A percentile compares a stretch with the other conserved stretches of the same genome.
phyloP scores from a whole-genome alignment of 2,797 vertebrate species.

The Spinibarbus caldwelli region DNA sequence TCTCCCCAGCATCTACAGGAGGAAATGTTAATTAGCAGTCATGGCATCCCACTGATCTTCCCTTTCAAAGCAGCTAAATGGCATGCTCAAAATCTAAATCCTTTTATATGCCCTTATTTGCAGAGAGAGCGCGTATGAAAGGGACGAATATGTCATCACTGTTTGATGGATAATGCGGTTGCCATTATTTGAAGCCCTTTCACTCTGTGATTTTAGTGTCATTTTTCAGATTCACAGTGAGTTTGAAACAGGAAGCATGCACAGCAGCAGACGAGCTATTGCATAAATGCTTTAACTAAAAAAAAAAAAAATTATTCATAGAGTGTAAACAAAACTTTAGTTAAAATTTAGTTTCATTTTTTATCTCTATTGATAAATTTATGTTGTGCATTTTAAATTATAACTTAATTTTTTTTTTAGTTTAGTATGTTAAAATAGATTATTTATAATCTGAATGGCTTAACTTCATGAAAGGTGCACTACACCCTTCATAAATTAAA shows the following conservation, averaged over 20 bases:
- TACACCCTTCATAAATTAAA: neutral
- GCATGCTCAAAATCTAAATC: slow-evolving; percentile 78
- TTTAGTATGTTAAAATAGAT: neutral
- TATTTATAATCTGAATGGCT: neutral
- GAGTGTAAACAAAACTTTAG: neutral
- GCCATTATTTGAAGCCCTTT: slow-evolving; percentile 61
- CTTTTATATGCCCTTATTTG: slow-evolving; percentile 77
- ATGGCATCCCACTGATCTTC: slow-evolving; percentile 74
- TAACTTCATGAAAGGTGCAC: neutral
- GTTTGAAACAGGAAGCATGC: neutral
- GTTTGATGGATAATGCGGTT: slow-evolving; percentile 68
- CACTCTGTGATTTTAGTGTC: slow-evolving; percentile 20
- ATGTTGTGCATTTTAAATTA: neutral
- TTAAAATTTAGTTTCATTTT: too few species aligned
- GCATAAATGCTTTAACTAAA: neutral
- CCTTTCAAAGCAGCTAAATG: slow-evolving; percentile 72
- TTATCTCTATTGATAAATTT: neutral
- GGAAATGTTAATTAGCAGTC: slow-evolving; percentile 79
- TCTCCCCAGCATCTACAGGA: slow-evolving; percentile 75
- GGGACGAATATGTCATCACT: slow-evolving; percentile 66
- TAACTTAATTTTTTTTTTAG: neutral
- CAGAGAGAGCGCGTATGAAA: slow-evolving; percentile 62
- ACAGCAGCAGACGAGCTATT: neutral
- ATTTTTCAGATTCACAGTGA: slow-evolving; percentile 15
- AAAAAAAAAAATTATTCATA: too few species aligned